Conservation (phyloP, 2,113 vertebrate species). For the Peromyscus leucopus region DNA sequence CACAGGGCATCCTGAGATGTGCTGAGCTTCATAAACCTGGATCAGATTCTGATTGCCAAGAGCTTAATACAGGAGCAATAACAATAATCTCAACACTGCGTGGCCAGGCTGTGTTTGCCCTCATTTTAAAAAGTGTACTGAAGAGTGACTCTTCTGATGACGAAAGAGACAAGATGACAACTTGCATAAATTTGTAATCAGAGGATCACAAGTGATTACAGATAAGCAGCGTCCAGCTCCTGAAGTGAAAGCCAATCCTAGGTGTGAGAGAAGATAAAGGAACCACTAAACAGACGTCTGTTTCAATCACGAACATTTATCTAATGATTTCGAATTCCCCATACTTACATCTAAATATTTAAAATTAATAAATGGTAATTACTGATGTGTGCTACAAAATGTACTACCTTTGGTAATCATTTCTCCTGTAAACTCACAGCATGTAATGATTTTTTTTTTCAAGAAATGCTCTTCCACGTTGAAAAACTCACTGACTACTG, state of each 20-base stretch:
- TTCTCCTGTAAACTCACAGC: constrained; percentile 48
- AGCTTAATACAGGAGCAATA: background rate
- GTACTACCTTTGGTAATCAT: constrained; percentile 45
- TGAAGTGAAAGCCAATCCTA: constrained; percentile 31
- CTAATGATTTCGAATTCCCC: constrained; percentile 58
- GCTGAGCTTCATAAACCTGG: background rate
- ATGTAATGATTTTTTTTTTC: constrained; percentile 40
- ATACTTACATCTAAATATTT: constrained; percentile 62
- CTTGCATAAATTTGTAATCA: constrained; percentile 70
- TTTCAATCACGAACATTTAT: constrained; percentile 59
- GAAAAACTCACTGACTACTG: background rate
- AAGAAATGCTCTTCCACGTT: constrained; percentile 11
- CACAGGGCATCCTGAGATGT: background rate
- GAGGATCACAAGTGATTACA: constrained; percentile 58
- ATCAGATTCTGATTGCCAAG: constrained; percentile 16
- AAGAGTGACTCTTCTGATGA: background rate
- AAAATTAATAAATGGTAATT: constrained; percentile 58
- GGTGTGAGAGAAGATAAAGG: constrained; percentile 30
- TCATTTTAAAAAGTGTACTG: background rate
- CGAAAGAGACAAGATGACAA: constrained; percentile 2
- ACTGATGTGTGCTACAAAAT: constrained; percentile 34
- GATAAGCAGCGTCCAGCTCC: constrained; percentile 57
- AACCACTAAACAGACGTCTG: constrained; percentile 33
- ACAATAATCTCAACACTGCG: background rate
- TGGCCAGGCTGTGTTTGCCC: constrained; percentile 22